Evolutionary conservation across 2,888 invertebrate species (phyloP).

Genomic region (Mimas tiliae): DNA sequence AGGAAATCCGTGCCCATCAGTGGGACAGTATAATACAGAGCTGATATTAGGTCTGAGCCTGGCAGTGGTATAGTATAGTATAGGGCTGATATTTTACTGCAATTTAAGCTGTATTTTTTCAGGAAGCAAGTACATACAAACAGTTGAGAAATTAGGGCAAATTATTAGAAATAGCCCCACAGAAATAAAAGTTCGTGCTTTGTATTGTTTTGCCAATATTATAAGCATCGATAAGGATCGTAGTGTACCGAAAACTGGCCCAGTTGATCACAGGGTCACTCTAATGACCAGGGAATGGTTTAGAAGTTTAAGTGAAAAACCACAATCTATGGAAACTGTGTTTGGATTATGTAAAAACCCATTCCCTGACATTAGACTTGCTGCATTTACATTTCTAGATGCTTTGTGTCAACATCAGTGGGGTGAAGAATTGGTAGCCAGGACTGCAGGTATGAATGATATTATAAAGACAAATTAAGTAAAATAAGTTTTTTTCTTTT

Average conservation of each 20-base stretch:
- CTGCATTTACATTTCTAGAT: conserved; percentile 87
- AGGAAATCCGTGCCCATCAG: no score
- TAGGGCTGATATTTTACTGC: neutral
- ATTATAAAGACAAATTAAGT: no score
- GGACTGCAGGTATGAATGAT: conserved; percentile 87
- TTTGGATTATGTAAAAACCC: conserved; percentile 89
- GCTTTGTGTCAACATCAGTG: conserved; percentile 89
- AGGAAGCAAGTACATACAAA: conserved; percentile 73
- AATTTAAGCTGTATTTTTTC: conserved; percentile 33
- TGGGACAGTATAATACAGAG: no score
- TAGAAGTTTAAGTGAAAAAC: conserved; percentile 63
- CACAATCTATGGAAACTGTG: conserved; percentile 85
- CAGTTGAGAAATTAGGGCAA: conserved; percentile 85
- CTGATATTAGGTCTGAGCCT: neutral
- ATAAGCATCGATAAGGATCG: conserved; percentile 76
- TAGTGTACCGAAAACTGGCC: conserved; percentile 61
- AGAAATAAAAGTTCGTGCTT: conserved; percentile 87
- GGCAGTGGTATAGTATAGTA: no score
- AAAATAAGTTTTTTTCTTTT: neutral
- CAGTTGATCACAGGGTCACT: conserved; percentile 74
- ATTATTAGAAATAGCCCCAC: conserved; percentile 86
- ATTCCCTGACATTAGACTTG: conserved; percentile 90
- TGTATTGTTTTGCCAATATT: conserved; percentile 87
- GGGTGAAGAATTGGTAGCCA: conserved; percentile 90
- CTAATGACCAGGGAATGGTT: conserved; percentile 83